Evolutionary conservation across 2,113 vertebrate species (phyloP).

Genomic region (Micronisus gabar): DNA sequence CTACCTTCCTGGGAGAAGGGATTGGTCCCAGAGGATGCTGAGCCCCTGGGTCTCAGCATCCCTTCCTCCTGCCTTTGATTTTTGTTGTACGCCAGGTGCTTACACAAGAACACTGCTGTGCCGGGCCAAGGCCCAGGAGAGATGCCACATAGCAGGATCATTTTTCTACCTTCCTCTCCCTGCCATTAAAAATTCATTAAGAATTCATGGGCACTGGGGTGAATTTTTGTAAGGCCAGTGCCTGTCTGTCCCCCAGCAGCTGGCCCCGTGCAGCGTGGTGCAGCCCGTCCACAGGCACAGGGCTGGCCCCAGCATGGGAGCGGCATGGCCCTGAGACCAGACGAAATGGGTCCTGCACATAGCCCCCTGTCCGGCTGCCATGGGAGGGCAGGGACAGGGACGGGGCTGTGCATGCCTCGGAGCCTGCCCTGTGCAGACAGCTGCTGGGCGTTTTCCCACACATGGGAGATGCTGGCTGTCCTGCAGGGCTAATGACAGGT

Average conservation of each 20-base stretch:
- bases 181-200: neutral
- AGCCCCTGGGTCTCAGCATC: neutral
- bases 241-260: neutral
- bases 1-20: neutral
- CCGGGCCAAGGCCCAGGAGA: accelerated
- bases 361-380: accelerated
- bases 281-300: accelerated
- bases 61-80: neutral
- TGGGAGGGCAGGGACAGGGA: neutral
- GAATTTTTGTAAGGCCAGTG: neutral
- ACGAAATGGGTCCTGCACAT: neutral
- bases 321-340: neutral
- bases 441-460: neutral
- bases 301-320: neutral
- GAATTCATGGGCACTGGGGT: accelerated
- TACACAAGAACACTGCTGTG: neutral
- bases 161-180: neutral
- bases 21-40: neutral
- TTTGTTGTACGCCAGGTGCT: accelerated
- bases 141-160: accelerated
- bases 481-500: neutral
- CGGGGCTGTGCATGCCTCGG: neutral
- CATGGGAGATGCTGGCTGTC: neutral
- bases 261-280: accelerated
- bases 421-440: neutral